Evolutionary conservation across 2,888 invertebrate genomes (phyloP).

Genomic region (Latrodectus elegans): DNA sequence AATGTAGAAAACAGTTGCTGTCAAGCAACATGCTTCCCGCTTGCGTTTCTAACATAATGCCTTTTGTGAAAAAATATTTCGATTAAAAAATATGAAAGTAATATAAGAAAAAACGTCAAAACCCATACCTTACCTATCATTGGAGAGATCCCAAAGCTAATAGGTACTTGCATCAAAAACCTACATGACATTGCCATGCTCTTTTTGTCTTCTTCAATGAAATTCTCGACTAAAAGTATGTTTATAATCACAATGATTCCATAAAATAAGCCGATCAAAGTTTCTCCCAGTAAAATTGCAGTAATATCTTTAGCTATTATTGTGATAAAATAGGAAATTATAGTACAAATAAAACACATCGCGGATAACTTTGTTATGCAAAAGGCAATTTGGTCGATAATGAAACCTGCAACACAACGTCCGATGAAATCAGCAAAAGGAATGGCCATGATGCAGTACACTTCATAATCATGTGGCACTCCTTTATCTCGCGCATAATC

Average conservation of each 20-base stretch:
- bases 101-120: too few species aligned
- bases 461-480: not conserved
- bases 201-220: not conserved
- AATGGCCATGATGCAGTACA: not conserved
- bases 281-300: not conserved
- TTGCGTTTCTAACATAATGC: too few species aligned
- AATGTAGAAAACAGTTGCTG: too few species aligned
- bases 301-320: not conserved
- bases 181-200: not conserved
- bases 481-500: not conserved
- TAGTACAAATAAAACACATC: not conserved
- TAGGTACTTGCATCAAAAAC: not conserved
- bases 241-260: not conserved
- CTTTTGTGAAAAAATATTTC: too few species aligned
- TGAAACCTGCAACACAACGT: not conserved
- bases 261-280: not conserved
- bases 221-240: not conserved
- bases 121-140: not conserved
- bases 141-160: not conserved
- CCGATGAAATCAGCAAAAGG: not conserved
- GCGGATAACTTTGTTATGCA: not conserved
- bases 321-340: not conserved
- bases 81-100: too few species aligned
- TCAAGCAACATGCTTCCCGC: too few species aligned
- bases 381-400: not conserved